phyloP scores from a whole-genome alignment of 2,797 vertebrate species.

The Poeciliopsis gracilis region DNA sequence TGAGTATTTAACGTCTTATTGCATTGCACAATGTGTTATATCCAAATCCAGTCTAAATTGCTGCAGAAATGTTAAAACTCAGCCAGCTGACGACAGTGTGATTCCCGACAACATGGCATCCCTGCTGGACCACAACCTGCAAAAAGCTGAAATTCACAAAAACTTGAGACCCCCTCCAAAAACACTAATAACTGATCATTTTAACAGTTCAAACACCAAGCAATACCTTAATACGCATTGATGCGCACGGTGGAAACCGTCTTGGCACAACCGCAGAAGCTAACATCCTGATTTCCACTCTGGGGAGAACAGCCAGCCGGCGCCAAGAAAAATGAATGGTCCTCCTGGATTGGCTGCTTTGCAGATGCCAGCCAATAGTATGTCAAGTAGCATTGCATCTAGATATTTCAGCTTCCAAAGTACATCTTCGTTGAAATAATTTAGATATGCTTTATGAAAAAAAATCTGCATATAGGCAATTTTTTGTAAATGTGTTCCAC shows the following conservation, averaged over 20 bases:
- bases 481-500: neutral
- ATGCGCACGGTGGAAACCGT: neutral
- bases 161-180: neutral
- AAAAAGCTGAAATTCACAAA: neutral
- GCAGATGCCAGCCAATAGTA: neutral
- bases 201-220: neutral
- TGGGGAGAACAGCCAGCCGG: neutral
- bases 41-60: neutral
- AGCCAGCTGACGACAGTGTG: neutral
- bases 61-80: neutral
- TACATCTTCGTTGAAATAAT: neutral
- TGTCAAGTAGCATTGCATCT: neutral
- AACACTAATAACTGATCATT: neutral
- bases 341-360: neutral
- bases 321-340: neutral
- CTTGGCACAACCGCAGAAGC: neutral
- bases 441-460: neutral
- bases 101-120: neutral
- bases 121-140: neutral
- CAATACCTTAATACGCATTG: neutral
- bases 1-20: neutral
- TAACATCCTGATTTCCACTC: neutral
- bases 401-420: neutral
- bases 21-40: neutral
- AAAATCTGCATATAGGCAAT: neutral